These are phyloP conservation scores for Leptoclinus maculatus DNA, from an alignment of 2,797 vertebrate species.

Conservation along the genomic window DNA sequence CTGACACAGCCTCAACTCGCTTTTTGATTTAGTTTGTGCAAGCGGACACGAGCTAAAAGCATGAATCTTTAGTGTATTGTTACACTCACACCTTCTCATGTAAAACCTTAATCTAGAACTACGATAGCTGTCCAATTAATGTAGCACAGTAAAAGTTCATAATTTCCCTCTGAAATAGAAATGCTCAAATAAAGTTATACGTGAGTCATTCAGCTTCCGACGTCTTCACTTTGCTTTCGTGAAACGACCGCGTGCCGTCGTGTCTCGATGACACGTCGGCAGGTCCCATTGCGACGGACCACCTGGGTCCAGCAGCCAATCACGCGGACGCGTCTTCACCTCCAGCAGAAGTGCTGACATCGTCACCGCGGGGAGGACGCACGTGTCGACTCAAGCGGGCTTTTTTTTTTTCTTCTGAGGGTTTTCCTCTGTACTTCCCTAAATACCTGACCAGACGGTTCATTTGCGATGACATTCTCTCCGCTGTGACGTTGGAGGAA, in stretches of 20 bases:
- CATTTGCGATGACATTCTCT: slow-evolving; percentile 56
- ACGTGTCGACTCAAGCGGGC: slow-evolving; percentile 16
- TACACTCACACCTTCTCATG: no score
- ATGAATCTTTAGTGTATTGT: no score
- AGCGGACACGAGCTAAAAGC: no score
- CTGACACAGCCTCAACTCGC: no score
- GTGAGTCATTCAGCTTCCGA: slow-evolving; percentile 3
- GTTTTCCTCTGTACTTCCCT: slow-evolving; percentile 49
- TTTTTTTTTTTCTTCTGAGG: slow-evolving; percentile 32
- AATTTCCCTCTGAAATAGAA: not conserved
- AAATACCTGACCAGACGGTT: slow-evolving; percentile 49
- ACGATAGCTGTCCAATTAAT: not conserved
- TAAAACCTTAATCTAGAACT: no score
- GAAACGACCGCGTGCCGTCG: slow-evolving; percentile 24
- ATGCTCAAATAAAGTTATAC: not conserved
- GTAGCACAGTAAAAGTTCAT: not conserved
- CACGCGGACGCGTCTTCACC: slow-evolving; percentile 5
- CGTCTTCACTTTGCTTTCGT: slow-evolving; percentile 14
- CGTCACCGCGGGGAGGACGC: slow-evolving; percentile 45
- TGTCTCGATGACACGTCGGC: slow-evolving; percentile 43
- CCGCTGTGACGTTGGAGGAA: slow-evolving; percentile 55
- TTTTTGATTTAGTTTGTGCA: no score
- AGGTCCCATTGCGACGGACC: slow-evolving; percentile 22
- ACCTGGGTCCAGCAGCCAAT: slow-evolving; percentile 59
- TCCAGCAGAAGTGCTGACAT: slow-evolving; percentile 26